phyloP scores from a whole-genome alignment of 2,888 invertebrate genomes.

The Caenorhabditis doughertyi region DNA sequence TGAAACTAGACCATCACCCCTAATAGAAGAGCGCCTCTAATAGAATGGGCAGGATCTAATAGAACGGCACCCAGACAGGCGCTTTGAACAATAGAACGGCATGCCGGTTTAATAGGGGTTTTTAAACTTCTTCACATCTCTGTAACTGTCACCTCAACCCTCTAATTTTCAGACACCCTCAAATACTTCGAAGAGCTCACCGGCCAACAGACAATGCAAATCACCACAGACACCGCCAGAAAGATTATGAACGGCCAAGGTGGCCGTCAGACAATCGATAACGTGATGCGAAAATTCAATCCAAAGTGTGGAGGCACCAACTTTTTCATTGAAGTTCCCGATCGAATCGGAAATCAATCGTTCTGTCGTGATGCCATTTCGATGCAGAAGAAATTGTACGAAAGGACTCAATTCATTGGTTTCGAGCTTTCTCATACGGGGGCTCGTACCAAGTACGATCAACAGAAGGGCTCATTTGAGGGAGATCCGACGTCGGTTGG shows the following conservation, averaged over 20 bases:
- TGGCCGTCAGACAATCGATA: conserved; percentile 53
- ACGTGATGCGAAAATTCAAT: conserved; percentile 67
- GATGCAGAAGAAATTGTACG: conserved; percentile 38
- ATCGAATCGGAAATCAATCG: not conserved
- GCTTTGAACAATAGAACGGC: too few species aligned
- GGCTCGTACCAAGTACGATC: conserved; percentile 49
- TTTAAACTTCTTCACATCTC: too few species aligned
- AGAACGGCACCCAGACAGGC: too few species aligned
- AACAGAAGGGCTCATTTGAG: conserved; percentile 24
- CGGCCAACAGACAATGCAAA: conserved; percentile 50
- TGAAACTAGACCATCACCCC: too few species aligned
- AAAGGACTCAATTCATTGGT: conserved; percentile 63
- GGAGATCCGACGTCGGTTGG: conserved; percentile 69
- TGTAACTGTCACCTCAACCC: too few species aligned
- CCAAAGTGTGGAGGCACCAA: conserved; percentile 66
- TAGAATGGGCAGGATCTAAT: too few species aligned
- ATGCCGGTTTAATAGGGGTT: too few species aligned
- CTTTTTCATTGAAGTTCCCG: conserved; percentile 35
- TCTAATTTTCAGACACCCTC: conserved; percentile 35
- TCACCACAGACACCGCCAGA: conserved; percentile 10
- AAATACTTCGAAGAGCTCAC: conserved; percentile 53
- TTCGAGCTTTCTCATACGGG: conserved; percentile 65
- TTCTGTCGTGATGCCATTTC: conserved; percentile 25
- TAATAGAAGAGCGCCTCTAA: too few species aligned
- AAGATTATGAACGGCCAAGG: conserved; percentile 16